Evolutionary conservation across 2,797 vertebrate species (phyloP).

Genomic region (Melanotaenia boesemani): DNA sequence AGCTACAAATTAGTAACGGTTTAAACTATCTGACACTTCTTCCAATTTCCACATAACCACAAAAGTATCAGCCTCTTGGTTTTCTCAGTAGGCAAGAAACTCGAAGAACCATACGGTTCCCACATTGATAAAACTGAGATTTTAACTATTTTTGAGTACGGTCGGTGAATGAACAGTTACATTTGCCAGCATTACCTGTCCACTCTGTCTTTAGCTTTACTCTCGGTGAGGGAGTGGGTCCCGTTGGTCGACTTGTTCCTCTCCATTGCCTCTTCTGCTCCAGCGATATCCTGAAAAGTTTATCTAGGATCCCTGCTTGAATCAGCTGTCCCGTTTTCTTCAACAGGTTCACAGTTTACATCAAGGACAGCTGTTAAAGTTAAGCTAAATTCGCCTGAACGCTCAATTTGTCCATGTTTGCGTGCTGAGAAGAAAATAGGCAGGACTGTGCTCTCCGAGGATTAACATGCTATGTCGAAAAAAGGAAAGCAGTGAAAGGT

Average conservation of each 20-base stretch:
- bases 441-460: constrained; percentile 21
- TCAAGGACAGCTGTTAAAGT: background rate
- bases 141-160: background rate
- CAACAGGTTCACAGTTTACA: background rate
- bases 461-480: constrained; percentile 20
- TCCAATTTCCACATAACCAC: background rate
- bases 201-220: constrained; percentile 64
- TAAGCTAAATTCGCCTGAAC: background rate
- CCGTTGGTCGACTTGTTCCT: constrained; percentile 38
- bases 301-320: constrained; percentile 8
- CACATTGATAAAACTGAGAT: fast-evolving
- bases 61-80: background rate
- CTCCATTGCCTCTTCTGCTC: constrained; percentile 65
- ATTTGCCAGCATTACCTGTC: constrained; percentile 63
- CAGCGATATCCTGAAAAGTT: constrained; percentile 9
- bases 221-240: constrained; percentile 12
- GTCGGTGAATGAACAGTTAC: background rate
- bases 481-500: background rate
- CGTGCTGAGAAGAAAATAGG: background rate
- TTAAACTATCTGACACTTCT: background rate
- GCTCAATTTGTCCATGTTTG: constrained; percentile 54
- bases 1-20: background rate
- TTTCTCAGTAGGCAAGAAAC: background rate
- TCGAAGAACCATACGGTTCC: fast-evolving
- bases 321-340: background rate